Conservation (phyloP, 2,113 vertebrate species). For the Tinamus guttatus region DNA sequence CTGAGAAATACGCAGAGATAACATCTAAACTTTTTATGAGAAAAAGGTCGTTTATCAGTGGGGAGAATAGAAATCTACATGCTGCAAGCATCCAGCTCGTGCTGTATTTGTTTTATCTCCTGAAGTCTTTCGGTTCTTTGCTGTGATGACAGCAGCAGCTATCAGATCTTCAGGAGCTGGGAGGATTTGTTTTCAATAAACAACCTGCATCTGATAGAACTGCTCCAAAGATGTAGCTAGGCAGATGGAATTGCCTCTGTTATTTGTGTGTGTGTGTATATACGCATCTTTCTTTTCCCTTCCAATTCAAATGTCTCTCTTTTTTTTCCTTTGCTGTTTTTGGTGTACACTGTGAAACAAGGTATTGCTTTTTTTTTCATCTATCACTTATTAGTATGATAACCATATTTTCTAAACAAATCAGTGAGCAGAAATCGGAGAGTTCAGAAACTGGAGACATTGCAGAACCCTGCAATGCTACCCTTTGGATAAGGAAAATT, state of each 20-base stretch:
- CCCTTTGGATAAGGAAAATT: not conserved
- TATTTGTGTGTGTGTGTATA: not conserved
- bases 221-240: conserved; percentile 7
- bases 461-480: not conserved
- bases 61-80: not conserved
- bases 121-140: not conserved
- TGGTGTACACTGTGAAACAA: not conserved
- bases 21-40: not conserved
- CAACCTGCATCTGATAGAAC: not conserved
- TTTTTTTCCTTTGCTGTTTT: not conserved
- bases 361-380: not conserved
- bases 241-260: conserved; percentile 23
- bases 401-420: not conserved
- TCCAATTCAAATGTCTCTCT: not conserved
- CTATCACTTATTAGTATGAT: not conserved
- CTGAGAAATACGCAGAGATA: not conserved
- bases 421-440: not conserved
- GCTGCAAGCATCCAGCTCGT: not conserved
- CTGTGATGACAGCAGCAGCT: conserved; percentile 39
- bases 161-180: conserved; percentile 35
- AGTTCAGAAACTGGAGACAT: not conserved
- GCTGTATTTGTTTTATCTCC: not conserved
- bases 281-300: not conserved
- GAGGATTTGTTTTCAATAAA: conserved; percentile 38
- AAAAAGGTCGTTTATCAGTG: not conserved